These are phyloP conservation scores for Melanocharis versteri DNA, from an alignment of 2,113 vertebrate species.

Conservation along the genomic window DNA sequence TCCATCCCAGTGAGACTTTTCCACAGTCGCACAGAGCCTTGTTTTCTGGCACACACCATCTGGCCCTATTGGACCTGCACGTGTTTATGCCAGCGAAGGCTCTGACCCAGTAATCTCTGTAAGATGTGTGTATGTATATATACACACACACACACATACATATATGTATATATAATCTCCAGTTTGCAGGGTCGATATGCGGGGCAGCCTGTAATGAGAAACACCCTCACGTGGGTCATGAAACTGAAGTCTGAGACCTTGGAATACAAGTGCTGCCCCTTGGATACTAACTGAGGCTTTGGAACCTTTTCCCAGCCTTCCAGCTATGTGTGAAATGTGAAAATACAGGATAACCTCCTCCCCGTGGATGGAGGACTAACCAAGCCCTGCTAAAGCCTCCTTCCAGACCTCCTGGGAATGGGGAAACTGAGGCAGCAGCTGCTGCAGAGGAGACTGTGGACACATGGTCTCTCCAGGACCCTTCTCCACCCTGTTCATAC, in stretches of 20 bases:
- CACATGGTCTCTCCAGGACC: rapidly evolving
- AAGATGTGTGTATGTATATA: background rate
- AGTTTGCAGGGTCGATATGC: background rate
- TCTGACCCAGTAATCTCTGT: background rate
- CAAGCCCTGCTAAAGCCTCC: background rate
- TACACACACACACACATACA: rapidly evolving
- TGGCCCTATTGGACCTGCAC: background rate
- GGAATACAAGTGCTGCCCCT: background rate
- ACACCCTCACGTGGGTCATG: rapidly evolving
- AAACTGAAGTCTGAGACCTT: background rate
- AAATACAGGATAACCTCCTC: background rate
- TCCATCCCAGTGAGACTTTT: background rate
- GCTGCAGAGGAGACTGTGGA: background rate
- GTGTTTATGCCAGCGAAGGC: background rate
- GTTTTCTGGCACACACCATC: background rate
- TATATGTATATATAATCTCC: background rate
- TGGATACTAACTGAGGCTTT: background rate
- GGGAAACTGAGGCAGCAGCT: background rate
- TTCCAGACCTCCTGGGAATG: background rate
- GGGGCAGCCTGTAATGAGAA: background rate
- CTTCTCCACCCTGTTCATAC: background rate
- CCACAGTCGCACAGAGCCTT: background rate
- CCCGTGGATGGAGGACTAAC: background rate
- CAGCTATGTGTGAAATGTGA: background rate
- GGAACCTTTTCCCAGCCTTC: background rate